Evolutionary conservation across 1,140 invertebrate genomes (phyloP), one percentile per base, ranked within the genome.

Genomic region (Pogonus chalceus): DNA sequence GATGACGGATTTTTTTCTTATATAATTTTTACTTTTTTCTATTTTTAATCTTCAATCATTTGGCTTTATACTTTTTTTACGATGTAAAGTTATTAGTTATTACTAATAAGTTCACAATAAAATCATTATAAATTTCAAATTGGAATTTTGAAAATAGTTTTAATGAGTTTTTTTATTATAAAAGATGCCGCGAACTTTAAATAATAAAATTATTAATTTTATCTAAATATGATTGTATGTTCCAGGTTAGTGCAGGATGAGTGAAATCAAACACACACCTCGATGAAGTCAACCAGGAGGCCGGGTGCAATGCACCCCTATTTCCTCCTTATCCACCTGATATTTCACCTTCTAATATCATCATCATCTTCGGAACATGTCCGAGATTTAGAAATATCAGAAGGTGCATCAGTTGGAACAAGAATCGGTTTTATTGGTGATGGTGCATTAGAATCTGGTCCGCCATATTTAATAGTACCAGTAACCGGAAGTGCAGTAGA

Each of bases 381-480:
- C 50, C 81, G 85, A 43, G 84, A 89, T 69, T 82, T 94, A 64
- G 85, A 91, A 65, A 82, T 94, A 26, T 85, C 84, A 43, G 91
- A 95, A 72, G 88, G 88, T 53, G 87, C 87, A 22, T 81, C 85
- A 3, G 78, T 88, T n/a, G 88, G 88, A 37, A 89, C 89, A 35
- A 79, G 85, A 49, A 88, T 96, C 49, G 92, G 90, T 12, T 87
- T 84, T 65, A 91, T 94, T 57, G 85, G 85, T 1, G 85, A 86
- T 61, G 83, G 83, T 26, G 75, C 77, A 12, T 77, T 82, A 57
- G 79, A 82, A 55, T 79, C 77, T 58, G 80, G 80, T 1, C 87
- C 89, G 3, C 90, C 90, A 0, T 93, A 93, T 71, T 78, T 93
- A 35, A 92, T 95, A 47, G 90, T 95, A 2, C 86, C 90, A 7